phyloP scores from a whole-genome alignment of 2,888 invertebrate genomes.

The Byasa hedistus region DNA sequence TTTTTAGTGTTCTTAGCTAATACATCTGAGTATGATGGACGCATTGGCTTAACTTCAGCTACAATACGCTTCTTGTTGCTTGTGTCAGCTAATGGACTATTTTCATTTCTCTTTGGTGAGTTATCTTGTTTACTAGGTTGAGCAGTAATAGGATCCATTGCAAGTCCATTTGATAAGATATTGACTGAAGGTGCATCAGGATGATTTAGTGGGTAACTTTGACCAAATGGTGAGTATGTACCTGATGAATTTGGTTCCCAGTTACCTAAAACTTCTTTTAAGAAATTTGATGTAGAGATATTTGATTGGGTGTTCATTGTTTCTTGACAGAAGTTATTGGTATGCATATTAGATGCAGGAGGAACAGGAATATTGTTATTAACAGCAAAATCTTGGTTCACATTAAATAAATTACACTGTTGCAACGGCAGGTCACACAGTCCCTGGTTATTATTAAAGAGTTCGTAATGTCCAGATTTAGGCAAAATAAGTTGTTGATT shows the following conservation, averaged over 20 bases:
- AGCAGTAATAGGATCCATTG: constrained; percentile 49
- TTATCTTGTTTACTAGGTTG: constrained; percentile 54
- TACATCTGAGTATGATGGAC: constrained; percentile 92
- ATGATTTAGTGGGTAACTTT: constrained; percentile 77
- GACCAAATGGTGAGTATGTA: constrained; percentile 87
- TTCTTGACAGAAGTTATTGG: constrained; percentile 50
- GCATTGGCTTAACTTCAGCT: constrained; percentile 92
- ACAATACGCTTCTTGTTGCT: constrained; percentile 85
- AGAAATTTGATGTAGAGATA: constrained; percentile 74
- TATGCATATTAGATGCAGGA: constrained; percentile 46
- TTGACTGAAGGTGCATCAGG: constrained; percentile 65
- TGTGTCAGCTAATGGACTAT: constrained; percentile 74
- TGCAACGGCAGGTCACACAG: constrained; percentile 60
- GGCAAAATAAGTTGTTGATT: constrained; percentile 72
- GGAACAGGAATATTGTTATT: constrained; percentile 56
- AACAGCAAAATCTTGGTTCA: constrained; percentile 65
- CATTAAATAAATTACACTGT: constrained; percentile 57
- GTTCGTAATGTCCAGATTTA: constrained; percentile 71
- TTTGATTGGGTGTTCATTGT: constrained; percentile 50
- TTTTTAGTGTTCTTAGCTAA: constrained; percentile 84
- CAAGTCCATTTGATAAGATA: constrained; percentile 53
- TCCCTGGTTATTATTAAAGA: constrained; percentile 67
- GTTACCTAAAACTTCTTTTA: constrained; percentile 86
- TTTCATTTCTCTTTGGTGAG: constrained; percentile 70
- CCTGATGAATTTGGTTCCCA: constrained; percentile 86